Conservation (phyloP, 2,888 invertebrate genomes). For the Lamproptera curius region DNA sequence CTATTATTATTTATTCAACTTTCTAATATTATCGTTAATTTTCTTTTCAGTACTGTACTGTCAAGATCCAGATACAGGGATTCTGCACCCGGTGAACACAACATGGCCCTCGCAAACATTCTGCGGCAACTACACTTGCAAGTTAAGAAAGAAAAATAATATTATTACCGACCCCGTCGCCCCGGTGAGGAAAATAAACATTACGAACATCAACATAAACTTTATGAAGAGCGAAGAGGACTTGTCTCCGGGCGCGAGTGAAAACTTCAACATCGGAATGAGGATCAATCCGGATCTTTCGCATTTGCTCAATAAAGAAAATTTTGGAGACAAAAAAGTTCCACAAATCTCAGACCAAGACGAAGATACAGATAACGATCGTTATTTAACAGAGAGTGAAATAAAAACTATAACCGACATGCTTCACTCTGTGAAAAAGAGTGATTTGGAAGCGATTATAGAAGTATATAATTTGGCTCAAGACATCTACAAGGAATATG, state of each 20-base stretch:
- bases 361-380: slow-evolving; percentile 33
- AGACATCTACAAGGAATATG: slow-evolving; percentile 62
- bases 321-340: slow-evolving; percentile 12
- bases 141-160: slow-evolving; percentile 41
- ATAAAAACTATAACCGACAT: slow-evolving; percentile 53
- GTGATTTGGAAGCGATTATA: slow-evolving; percentile 62
- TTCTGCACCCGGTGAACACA: slow-evolving; percentile 51
- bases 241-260: slow-evolving; percentile 29
- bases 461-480: slow-evolving; percentile 66
- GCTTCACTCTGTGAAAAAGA: slow-evolving; percentile 56
- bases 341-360: slow-evolving; percentile 4
- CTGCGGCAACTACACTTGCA: slow-evolving; percentile 69
- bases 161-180: slow-evolving; percentile 30
- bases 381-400: slow-evolving; percentile 56
- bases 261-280: slow-evolving; percentile 26
- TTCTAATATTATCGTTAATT: not conserved
- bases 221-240: slow-evolving; percentile 19
- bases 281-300: not conserved
- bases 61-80: slow-evolving; percentile 65
- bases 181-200: slow-evolving; percentile 39
- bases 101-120: slow-evolving; percentile 63
- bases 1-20: too few species aligned
- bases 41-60: slow-evolving; percentile 59
- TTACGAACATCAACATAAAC: slow-evolving; percentile 31
- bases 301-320: slow-evolving; percentile 11